These are phyloP conservation scores for Synergus umbraculus DNA, from an alignment of 2,888 invertebrate species.

Conservation along the genomic window DNA sequence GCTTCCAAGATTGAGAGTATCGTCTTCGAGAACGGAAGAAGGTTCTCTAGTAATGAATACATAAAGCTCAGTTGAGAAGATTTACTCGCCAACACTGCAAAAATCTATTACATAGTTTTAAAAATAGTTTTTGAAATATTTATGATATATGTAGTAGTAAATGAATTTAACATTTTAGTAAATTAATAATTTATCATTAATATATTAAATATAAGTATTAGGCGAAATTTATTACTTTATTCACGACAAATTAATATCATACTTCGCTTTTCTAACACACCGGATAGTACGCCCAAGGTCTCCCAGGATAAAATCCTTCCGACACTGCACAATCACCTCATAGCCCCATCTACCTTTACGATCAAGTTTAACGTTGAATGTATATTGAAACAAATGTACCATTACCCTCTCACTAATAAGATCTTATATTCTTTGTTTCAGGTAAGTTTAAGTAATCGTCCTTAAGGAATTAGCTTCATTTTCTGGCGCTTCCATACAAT, in stretches of 20 bases:
- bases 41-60: neutral
- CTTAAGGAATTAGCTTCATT: slow-evolving; percentile 41
- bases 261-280: neutral
- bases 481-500: slow-evolving; percentile 1
- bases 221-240: neutral
- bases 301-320: slow-evolving; percentile 18
- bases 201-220: neutral
- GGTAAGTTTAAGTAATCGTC: slow-evolving; percentile 57
- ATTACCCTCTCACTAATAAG: slow-evolving; percentile 49
- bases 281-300: neutral
- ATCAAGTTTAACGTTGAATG: slow-evolving; percentile 39
- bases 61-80: no score
- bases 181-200: no score
- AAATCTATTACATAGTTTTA: neutral
- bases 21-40: slow-evolving; percentile 14
- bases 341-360: slow-evolving; percentile 44
- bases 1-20: slow-evolving; percentile 23
- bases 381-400: slow-evolving; percentile 46
- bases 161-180: neutral
- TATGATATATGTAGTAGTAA: neutral
- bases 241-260: neutral
- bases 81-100: no score
- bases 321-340: slow-evolving; percentile 30
- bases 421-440: slow-evolving; percentile 58
- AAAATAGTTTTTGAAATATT: neutral